A percentile compares a stretch with the other conserved stretches of the same genome.
Evolutionary conservation across 2,797 vertebrate species (phyloP).

Genomic region (Gambelia wislizenii): DNA sequence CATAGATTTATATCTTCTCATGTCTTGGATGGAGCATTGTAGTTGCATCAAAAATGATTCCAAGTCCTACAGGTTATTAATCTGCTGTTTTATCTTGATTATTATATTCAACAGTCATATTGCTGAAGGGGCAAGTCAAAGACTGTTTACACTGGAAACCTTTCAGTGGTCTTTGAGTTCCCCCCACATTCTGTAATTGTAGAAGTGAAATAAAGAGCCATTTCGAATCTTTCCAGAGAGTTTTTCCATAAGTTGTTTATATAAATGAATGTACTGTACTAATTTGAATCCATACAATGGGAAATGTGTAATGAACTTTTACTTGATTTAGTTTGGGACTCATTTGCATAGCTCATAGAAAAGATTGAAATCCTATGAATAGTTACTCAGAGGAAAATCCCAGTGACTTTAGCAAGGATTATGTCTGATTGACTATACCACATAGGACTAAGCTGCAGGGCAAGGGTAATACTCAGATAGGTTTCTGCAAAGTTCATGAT

Average conservation of each 20-base stretch:
- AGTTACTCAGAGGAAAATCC: not conserved
- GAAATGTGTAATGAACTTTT: not conserved
- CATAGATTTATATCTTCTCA: constrained; percentile 17
- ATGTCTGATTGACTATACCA: not conserved
- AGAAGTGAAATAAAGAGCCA: not conserved
- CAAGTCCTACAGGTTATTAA: constrained; percentile 6
- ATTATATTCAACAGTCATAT: not conserved
- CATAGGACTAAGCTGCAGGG: too few relatives aligned
- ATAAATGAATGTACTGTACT: not conserved
- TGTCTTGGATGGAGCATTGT: not conserved
- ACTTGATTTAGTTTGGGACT: not conserved
- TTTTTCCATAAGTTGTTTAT: not conserved
- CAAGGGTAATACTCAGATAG: not conserved
- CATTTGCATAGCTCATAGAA: not conserved
- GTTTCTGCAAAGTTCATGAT: not conserved
- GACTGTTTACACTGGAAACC: constrained; percentile 1
- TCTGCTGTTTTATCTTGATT: constrained; percentile 2
- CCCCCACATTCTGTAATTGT: not conserved
- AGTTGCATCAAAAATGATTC: not conserved
- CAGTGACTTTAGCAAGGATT: not conserved
- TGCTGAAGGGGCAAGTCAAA: constrained; percentile 6
- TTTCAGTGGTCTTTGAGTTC: not conserved
- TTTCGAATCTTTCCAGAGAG: not conserved
- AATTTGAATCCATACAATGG: not conserved
- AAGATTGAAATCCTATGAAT: not conserved